phyloP scores from a whole-genome alignment of 2,797 vertebrate genomes.

The Gobio occitaniae region DNA sequence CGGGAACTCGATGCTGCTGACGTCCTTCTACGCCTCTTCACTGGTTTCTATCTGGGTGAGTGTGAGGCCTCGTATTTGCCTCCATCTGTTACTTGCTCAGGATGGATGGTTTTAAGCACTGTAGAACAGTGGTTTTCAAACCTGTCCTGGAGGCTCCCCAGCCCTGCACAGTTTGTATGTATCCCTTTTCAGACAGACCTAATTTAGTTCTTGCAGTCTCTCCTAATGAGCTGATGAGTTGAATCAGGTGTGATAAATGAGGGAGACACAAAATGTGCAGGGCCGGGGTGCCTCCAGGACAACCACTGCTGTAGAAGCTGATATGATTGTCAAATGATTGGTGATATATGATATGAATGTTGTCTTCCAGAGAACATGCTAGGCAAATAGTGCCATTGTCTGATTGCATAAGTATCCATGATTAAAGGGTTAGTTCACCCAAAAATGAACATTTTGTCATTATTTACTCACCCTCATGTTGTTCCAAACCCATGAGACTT shows the following conservation, averaged over 20 bases:
- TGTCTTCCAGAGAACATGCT: not conserved
- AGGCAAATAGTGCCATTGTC: not conserved
- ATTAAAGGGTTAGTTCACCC: not conserved
- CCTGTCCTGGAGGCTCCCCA: no score
- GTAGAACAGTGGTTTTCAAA: no score
- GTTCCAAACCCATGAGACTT: not conserved
- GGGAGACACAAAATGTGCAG: no score
- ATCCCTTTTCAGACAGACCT: no score
- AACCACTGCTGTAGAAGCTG: not conserved
- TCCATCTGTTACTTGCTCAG: not conserved
- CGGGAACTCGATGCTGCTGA: constrained; percentile 96
- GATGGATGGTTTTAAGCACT: not conserved
- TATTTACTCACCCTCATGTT: not conserved
- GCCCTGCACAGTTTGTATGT: no score
- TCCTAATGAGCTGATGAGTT: no score
- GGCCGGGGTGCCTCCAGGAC: no score
- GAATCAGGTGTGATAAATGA: no score
- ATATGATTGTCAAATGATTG: not conserved
- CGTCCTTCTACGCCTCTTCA: constrained; percentile 96
- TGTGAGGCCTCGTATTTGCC: not conserved
- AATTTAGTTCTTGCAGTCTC: no score
- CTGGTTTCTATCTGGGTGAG: constrained; percentile 94
- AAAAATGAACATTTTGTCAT: not conserved
- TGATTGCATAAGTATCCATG: not conserved
- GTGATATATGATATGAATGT: not conserved